These are phyloP conservation scores for Todiramphus chloris DNA, from an alignment of 2,113 vertebrate species.

Conservation along the genomic window DNA sequence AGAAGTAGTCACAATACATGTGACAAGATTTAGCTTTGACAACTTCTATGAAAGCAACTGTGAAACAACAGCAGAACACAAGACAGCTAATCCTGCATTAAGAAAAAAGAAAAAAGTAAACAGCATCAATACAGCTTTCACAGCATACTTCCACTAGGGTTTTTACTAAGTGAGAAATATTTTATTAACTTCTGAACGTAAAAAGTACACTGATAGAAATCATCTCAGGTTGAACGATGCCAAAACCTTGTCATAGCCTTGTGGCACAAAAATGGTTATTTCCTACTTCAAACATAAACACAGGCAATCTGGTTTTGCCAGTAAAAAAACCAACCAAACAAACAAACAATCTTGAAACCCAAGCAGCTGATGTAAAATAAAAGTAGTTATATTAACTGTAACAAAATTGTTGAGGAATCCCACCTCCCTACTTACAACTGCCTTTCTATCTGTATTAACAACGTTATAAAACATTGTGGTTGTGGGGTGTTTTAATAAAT, in stretches of 20 bases:
- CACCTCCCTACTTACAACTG: background rate
- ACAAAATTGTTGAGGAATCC: background rate
- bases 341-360: background rate
- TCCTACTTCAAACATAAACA: background rate
- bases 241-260: background rate
- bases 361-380: background rate
- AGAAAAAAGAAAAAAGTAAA: background rate
- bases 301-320: background rate
- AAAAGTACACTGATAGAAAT: background rate
- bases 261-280: background rate
- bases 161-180: background rate
- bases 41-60: background rate
- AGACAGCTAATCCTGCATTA: background rate
- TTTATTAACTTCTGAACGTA: background rate
- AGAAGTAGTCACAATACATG: background rate
- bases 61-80: background rate
- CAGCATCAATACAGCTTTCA: too few relatives aligned
- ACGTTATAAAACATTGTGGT: background rate
- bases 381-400: background rate
- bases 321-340: background rate
- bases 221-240: background rate
- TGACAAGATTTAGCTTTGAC: background rate
- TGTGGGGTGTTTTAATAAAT: background rate
- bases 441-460: background rate
- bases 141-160: too few relatives aligned